These are phyloP conservation scores for Pleuronectes platessa DNA, from an alignment of 2,113 vertebrate genomes.

Conservation along the genomic window DNA sequence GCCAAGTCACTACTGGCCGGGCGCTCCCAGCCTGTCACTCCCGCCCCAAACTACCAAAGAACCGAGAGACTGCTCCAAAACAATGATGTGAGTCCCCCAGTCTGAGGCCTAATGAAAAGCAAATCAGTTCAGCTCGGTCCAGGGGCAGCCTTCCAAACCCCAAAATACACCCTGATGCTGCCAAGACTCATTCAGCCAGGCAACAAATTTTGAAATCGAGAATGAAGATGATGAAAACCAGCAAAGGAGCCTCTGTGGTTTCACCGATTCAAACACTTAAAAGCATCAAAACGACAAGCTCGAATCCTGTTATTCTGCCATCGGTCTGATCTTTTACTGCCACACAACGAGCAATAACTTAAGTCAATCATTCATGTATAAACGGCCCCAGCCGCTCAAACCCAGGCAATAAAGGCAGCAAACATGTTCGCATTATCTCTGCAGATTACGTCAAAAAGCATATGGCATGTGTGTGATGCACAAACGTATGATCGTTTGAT, in stretches of 20 bases:
- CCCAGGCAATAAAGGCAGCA: neutral
- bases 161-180: conserved; percentile 46
- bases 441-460: conserved; percentile 25
- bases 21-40: conserved; percentile 41
- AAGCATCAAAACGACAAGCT: conserved; percentile 21
- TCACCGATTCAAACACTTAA: conserved; percentile 19
- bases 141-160: conserved; percentile 31
- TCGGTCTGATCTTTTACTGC: conserved; percentile 28
- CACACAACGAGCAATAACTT: conserved; percentile 1
- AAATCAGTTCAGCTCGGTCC: conserved; percentile 58
- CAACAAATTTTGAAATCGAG: conserved; percentile 39
- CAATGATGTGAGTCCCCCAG: conserved; percentile 58
- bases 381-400: conserved; percentile 14
- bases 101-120: conserved; percentile 58
- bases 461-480: conserved; percentile 26
- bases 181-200: conserved; percentile 49
- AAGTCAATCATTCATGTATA: neutral
- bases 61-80: conserved; percentile 48
- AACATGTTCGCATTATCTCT: conserved; percentile 3
- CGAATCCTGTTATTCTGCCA: conserved; percentile 5
- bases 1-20: conserved; percentile 66
- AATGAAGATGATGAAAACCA: conserved; percentile 37
- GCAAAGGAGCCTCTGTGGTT: conserved; percentile 26
- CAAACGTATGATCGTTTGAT: conserved; percentile 36
- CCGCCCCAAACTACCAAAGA: conserved; percentile 28